Conservation (phyloP, 2,888 invertebrate genomes). For the Exocentrus adspersus region DNA sequence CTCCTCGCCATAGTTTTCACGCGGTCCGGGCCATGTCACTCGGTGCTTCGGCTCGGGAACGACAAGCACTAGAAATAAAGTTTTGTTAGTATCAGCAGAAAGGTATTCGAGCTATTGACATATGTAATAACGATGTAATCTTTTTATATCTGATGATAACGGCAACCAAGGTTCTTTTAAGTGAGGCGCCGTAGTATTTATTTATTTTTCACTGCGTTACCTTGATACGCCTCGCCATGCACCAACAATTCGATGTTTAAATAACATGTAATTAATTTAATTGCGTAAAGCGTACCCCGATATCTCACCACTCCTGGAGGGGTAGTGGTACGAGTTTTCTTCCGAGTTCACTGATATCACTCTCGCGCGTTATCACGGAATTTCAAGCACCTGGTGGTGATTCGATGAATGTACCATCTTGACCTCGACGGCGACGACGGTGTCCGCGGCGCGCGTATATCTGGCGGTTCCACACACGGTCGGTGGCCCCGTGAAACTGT, state of each 20-base stretch:
- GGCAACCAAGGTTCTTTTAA: background rate
- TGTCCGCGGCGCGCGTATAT: background rate
- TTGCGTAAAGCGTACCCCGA: no score
- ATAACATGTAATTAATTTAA: no score
- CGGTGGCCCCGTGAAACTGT: slow-evolving; percentile 46
- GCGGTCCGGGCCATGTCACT: slow-evolving; percentile 6
- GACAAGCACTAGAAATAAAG: no score
- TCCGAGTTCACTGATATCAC: background rate
- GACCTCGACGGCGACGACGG: no score
- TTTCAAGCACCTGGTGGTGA: background rate
- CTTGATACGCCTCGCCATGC: no score
- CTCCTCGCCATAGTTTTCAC: slow-evolving; percentile 42
- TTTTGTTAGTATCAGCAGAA: no score
- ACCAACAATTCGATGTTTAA: no score
- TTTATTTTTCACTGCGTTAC: no score
- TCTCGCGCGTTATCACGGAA: no score
- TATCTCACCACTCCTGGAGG: no score
- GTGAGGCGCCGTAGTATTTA: no score
- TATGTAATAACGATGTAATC: background rate
- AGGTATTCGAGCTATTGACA: background rate
- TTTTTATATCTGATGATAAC: background rate
- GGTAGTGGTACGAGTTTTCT: background rate
- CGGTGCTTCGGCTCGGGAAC: no score
- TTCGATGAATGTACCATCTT: slow-evolving; percentile 25
- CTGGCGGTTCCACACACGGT: slow-evolving; percentile 36